Conservation (phyloP, 2,888 invertebrate species). For the Melipona beecheii region DNA sequence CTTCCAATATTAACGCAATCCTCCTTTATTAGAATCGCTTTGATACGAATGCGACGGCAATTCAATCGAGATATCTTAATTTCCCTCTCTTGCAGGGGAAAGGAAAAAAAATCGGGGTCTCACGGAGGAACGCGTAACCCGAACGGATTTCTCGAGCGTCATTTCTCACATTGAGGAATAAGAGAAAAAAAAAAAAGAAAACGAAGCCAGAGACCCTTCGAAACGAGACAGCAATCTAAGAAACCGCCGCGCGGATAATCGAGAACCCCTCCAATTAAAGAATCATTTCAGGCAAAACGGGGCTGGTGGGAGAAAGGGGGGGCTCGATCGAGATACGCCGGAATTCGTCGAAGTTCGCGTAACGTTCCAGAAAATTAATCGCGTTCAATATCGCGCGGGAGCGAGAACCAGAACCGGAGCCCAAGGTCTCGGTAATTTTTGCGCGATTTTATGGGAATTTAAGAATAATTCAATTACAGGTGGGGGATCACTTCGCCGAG, state of each 20-base stretch:
- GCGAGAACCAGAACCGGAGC: background rate
- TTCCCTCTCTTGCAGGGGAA: background rate
- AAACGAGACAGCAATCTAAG: conserved; percentile 45
- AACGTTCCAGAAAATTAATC: conserved; percentile 83
- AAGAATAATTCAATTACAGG: conserved; percentile 84
- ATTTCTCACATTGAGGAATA: conserved; percentile 22
- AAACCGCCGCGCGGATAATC: conserved; percentile 56
- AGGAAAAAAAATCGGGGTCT: background rate
- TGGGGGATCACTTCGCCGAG: conserved; percentile 83
- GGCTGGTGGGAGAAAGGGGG: background rate
- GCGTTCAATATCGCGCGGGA: conserved; percentile 74
- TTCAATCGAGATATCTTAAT: background rate
- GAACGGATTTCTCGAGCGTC: conserved; percentile 21
- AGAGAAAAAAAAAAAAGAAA: conserved; percentile 23
- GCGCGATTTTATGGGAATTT: conserved; percentile 84
- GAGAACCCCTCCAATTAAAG: conserved; percentile 58
- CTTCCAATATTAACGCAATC: background rate
- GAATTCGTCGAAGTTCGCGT: conserved; percentile 68
- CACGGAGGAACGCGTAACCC: background rate
- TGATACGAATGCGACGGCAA: background rate
- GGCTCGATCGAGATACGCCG: conserved; percentile 52
- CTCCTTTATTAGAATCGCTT: background rate
- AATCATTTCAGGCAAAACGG: conserved; percentile 25
- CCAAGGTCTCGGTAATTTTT: conserved; percentile 80
- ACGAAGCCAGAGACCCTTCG: conserved; percentile 13